Evolutionary conservation across 2,797 vertebrate species (phyloP).

Genomic region (Semaprochilodus insignis): DNA sequence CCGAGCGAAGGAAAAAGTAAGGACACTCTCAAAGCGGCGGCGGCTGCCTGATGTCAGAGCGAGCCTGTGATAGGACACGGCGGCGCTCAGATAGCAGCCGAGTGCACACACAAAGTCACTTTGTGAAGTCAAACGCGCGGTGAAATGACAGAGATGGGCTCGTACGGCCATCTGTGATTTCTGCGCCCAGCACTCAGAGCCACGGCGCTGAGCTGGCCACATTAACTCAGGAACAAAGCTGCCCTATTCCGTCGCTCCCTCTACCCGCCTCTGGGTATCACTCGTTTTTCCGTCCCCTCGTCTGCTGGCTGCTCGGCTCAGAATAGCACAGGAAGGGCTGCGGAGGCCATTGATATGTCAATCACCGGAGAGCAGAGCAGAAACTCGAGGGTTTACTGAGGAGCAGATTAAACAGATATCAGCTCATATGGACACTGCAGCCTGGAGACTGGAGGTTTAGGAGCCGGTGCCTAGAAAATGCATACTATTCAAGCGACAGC

Average conservation of each 20-base stretch:
- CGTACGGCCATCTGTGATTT: slow-evolving; percentile 50
- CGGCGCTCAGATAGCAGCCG: slow-evolving; percentile 47
- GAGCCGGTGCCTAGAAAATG: neutral
- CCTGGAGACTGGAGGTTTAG: neutral
- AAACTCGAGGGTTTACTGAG: slow-evolving; percentile 68
- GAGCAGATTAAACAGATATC: slow-evolving; percentile 58
- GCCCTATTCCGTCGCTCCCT: slow-evolving; percentile 37
- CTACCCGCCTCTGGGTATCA: slow-evolving; percentile 47
- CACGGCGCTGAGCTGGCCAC: slow-evolving; percentile 15
- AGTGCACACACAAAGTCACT: slow-evolving; percentile 56
- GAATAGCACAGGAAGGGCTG: slow-evolving; percentile 56
- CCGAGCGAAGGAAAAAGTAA: slow-evolving; percentile 52
- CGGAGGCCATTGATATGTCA: slow-evolving; percentile 55
- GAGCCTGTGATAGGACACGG: slow-evolving; percentile 53
- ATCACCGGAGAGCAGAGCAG: slow-evolving; percentile 72
- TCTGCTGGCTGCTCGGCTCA: slow-evolving; percentile 67
- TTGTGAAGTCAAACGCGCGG: slow-evolving; percentile 51
- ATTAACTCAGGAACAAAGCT: slow-evolving; percentile 52
- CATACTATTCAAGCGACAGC: neutral
- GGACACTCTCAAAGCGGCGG: slow-evolving; percentile 52
- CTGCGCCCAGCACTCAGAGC: slow-evolving; percentile 29
- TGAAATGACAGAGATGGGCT: slow-evolving; percentile 44
- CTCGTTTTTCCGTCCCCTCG: slow-evolving; percentile 43
- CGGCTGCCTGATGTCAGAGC: slow-evolving; percentile 48
- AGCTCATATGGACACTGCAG: slow-evolving; percentile 4